Percentiles rank a stretch among this genome's conserved stretches.
These are phyloP conservation scores for Drosophila lacteicornis DNA, from an alignment of 1,140 invertebrate genomes.

Conservation along the genomic window DNA sequence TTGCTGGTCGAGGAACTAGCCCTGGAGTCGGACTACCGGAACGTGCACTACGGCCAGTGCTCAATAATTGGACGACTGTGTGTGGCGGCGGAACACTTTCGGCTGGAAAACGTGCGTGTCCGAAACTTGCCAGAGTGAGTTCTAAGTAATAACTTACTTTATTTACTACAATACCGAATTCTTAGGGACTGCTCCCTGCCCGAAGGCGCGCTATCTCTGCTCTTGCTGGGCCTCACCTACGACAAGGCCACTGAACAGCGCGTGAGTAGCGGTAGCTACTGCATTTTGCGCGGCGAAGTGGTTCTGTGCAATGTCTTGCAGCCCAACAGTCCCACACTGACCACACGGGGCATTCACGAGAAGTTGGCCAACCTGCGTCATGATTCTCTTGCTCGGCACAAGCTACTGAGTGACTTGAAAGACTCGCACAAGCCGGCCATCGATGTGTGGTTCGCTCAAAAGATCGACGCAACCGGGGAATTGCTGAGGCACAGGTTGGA, in stretches of 20 bases:
- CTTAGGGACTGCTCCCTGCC: conserved; percentile 50
- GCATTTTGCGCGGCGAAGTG: conserved; percentile 67
- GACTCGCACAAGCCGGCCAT: conserved; percentile 58
- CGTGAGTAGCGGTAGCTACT: conserved; percentile 46
- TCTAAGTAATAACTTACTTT: neutral
- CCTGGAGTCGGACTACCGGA: conserved; percentile 51
- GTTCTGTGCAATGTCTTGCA: conserved; percentile 50
- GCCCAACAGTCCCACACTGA: conserved; percentile 28
- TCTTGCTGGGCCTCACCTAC: conserved; percentile 50
- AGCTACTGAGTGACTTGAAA: conserved; percentile 33
- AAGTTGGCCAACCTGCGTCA: conserved; percentile 17
- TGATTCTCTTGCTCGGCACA: conserved; percentile 1
- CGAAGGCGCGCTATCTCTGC: conserved; percentile 50
- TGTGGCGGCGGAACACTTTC: conserved; percentile 20
- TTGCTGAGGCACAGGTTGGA: conserved; percentile 54
- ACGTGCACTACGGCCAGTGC: conserved; percentile 70
- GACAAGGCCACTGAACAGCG: conserved; percentile 10
- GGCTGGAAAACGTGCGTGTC: conserved; percentile 63
- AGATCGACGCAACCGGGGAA: conserved; percentile 43
- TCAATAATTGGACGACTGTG: conserved; percentile 61
- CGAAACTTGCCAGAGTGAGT: conserved; percentile 56
- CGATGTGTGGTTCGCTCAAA: conserved; percentile 46
- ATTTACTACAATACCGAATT: neutral
- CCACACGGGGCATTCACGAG: conserved; percentile 46
- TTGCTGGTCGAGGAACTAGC: conserved; percentile 69